Percentiles rank a stretch among this genome's conserved stretches.
Evolutionary conservation across 1,140 invertebrate species (phyloP).

Genomic region (Parapsyche elsis): DNA sequence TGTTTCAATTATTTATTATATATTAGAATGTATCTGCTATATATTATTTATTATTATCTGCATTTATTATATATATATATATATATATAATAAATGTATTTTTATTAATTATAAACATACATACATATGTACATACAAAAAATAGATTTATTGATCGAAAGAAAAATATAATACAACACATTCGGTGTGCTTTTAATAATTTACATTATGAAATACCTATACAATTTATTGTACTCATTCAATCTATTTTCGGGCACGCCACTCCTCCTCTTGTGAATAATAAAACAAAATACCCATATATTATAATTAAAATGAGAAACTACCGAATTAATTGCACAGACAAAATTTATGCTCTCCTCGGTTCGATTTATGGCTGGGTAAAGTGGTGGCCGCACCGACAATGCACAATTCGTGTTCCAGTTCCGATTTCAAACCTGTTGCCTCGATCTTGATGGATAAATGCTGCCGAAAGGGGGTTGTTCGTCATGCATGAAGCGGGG

Average conservation of each 20-base stretch:
- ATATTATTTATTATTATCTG: too few relatives aligned
- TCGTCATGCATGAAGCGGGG: not conserved
- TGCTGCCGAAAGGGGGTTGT: not conserved
- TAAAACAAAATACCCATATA: not conserved
- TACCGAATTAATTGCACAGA: not conserved
- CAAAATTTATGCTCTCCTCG: not conserved
- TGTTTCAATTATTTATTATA: too few relatives aligned
- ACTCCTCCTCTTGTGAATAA: not conserved
- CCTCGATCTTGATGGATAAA: too few relatives aligned
- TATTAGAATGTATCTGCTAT: too few relatives aligned
- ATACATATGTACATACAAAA: too few relatives aligned
- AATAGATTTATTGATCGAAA: too few relatives aligned
- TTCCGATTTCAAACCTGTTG: constrained; percentile 4
- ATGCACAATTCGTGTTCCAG: not conserved
- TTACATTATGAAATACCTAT: too few relatives aligned
- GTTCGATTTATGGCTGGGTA: not conserved
- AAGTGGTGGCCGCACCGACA: not conserved
- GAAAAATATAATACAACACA: too few relatives aligned
- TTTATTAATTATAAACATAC: too few relatives aligned
- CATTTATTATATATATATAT: too few relatives aligned
- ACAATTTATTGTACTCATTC: not conserved
- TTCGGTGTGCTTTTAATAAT: too few relatives aligned
- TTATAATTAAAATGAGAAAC: not conserved
- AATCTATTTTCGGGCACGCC: not conserved
- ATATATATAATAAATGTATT: too few relatives aligned